Percentiles rank a stretch among this genome's conserved stretches.
Conservation (phyloP, 1,140 invertebrate genomes). For the Rhopalosiphum maidis region DNA sequence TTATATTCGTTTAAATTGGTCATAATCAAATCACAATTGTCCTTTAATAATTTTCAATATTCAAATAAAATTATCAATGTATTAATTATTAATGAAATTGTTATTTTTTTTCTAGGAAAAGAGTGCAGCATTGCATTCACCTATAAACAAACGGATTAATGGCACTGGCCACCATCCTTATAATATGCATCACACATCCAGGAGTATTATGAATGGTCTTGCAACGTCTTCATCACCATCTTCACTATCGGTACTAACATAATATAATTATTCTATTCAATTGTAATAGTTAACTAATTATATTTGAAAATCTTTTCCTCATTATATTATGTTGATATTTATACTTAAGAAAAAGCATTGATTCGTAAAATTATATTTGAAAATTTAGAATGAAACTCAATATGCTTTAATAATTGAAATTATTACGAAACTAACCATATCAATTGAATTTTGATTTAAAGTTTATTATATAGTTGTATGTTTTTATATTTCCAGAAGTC, state of each 20-base stretch:
- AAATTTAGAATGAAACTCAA: constrained; percentile 27
- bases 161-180: constrained; percentile 21
- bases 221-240: constrained; percentile 17
- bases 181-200: constrained; percentile 24
- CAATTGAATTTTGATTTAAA: not conserved
- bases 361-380: constrained; percentile 20
- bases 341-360: not conserved
- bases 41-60: not conserved
- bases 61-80: too few relatives aligned
- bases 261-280: not conserved
- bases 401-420: not conserved
- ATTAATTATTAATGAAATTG: not conserved
- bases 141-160: constrained; percentile 35
- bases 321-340: not conserved
- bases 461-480: not conserved
- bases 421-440: not conserved
- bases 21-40: not conserved
- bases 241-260: not conserved
- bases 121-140: constrained; percentile 35
- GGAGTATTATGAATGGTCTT: constrained; percentile 39
- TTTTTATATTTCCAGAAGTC: constrained; percentile 28
- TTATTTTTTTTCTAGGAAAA: constrained; percentile 19
- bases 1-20: not conserved
- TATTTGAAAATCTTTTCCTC: not conserved
- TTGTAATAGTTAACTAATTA: not conserved